Evolutionary conservation across 2,113 vertebrate genomes (phyloP).

Genomic region (Okapia johnstoni): DNA sequence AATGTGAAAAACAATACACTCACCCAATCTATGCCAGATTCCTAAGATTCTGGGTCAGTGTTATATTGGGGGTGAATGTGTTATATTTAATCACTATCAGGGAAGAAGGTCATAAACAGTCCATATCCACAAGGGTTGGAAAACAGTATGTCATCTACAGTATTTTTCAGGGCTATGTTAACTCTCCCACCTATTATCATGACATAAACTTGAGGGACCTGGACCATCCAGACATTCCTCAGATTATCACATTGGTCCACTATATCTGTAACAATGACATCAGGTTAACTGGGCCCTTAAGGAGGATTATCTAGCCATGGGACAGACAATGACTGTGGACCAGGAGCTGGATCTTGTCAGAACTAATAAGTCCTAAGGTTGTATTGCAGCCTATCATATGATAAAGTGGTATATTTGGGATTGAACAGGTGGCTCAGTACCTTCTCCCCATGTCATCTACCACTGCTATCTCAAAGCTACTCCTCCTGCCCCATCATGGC

Average conservation of each 20-base stretch:
- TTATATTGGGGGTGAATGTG: accelerated
- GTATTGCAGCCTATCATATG: not conserved
- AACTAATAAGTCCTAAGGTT: not conserved
- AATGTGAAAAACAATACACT: not conserved
- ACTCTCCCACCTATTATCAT: not conserved
- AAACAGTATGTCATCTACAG: not conserved
- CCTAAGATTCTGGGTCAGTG: not conserved
- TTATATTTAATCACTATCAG: not conserved
- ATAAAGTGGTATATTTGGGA: not conserved
- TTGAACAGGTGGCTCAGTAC: not conserved
- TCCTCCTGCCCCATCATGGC: not conserved
- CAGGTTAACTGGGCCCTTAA: not conserved
- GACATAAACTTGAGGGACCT: not conserved
- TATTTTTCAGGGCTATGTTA: not conserved
- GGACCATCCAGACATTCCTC: not conserved
- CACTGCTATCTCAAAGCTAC: not conserved
- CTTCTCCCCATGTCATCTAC: not conserved
- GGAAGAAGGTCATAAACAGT: not conserved
- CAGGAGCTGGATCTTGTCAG: not conserved
- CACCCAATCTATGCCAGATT: not conserved
- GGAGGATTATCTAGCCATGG: not conserved
- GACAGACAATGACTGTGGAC: not conserved
- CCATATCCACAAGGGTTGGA: not conserved
- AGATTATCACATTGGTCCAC: not conserved
- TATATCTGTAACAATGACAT: not conserved